A percentile compares a stretch with the other conserved stretches of the same genome.
Evolutionary conservation across 2,888 invertebrate species (phyloP).

Genomic region (Blomia tropicalis): DNA sequence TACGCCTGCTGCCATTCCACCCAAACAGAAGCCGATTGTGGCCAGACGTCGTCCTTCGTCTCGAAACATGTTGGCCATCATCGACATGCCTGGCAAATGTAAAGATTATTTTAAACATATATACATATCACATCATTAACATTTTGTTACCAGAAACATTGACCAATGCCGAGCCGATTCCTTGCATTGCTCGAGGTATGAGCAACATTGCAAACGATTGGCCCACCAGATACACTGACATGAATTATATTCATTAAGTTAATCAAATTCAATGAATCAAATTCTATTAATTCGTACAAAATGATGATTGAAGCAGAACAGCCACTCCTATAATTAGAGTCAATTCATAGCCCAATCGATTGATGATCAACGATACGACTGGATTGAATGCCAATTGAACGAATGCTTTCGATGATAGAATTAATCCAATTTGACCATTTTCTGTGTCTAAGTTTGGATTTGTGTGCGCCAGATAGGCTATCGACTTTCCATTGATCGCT

Average conservation of each 20-base stretch:
- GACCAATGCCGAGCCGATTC: constrained; percentile 60
- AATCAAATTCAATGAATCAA: background rate
- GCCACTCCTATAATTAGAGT: constrained; percentile 53
- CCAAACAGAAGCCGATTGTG: constrained; percentile 63
- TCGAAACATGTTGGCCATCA: constrained; percentile 49
- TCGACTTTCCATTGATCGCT: constrained; percentile 9
- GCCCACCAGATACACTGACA: constrained; percentile 57
- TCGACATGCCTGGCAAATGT: constrained; percentile 49
- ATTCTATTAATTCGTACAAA: constrained; percentile 43
- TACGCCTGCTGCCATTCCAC: constrained; percentile 63
- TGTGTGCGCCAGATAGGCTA: constrained; percentile 11
- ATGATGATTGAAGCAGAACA: constrained; percentile 49
- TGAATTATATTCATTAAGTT: background rate
- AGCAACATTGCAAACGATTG: constrained; percentile 52
- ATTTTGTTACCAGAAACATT: constrained; percentile 46
- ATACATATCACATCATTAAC: background rate
- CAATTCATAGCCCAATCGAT: constrained; percentile 47
- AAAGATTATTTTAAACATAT: background rate
- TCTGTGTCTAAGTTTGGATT: constrained; percentile 28
- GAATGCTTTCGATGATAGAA: constrained; percentile 55
- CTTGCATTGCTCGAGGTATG: constrained; percentile 58
- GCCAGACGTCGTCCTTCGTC: constrained; percentile 45
- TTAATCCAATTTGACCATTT: constrained; percentile 36
- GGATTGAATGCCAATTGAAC: constrained; percentile 62
- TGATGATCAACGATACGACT: constrained; percentile 51